Conservation (phyloP, 2,113 vertebrate genomes). For the Meriones unguiculatus region DNA sequence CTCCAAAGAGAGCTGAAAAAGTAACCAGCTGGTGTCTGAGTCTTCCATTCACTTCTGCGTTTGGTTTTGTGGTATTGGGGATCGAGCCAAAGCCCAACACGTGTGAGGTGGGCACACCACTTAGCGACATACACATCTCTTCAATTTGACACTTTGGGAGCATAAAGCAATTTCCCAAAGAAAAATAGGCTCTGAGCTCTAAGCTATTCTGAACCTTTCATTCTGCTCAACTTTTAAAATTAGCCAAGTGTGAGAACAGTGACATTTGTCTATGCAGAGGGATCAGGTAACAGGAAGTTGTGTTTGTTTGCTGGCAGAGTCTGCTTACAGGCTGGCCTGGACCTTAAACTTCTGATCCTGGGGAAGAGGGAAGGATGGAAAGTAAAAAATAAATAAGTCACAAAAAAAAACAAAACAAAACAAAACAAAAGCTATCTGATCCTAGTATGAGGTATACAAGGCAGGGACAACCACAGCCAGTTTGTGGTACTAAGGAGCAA, state of each 20-base stretch:
- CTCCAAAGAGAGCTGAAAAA: background rate
- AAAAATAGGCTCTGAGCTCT: background rate
- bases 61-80: background rate
- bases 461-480: background rate
- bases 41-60: background rate
- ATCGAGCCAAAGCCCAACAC: background rate
- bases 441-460: no score
- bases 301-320: background rate
- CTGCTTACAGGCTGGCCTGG: no score
- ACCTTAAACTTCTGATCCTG: no score
- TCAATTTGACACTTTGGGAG: background rate
- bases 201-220: constrained; percentile 14
- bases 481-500: background rate
- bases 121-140: background rate
- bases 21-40: background rate
- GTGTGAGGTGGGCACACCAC: background rate
- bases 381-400: no score
- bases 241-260: background rate
- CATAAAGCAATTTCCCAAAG: background rate
- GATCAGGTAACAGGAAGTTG: background rate
- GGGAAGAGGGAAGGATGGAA: no score
- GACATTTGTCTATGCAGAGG: background rate
- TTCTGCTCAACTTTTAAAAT: constrained; percentile 6
- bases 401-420: no score
- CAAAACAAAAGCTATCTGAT: no score